Evolutionary conservation across 2,797 vertebrate species (phyloP).

Genomic region (Ficedula albicollis): DNA sequence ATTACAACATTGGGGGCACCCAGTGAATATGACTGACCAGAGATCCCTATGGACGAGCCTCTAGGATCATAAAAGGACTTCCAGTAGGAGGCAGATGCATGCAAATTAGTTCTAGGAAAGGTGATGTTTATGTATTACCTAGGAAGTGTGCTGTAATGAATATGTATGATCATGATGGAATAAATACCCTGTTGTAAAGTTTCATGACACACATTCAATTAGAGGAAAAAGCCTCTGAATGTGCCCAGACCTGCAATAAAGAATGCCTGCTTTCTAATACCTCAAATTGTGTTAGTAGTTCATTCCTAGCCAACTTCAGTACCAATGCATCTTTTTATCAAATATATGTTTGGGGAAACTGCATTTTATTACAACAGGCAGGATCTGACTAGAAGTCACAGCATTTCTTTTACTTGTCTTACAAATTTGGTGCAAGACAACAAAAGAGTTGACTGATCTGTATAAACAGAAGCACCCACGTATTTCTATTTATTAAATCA

Average conservation of each 20-base stretch:
- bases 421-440: not conserved
- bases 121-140: not conserved
- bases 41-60: not conserved
- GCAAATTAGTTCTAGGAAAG: not conserved
- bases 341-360: not conserved
- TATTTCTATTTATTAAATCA: not conserved
- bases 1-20: not conserved
- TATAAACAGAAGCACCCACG: not conserved
- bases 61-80: not conserved
- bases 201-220: not conserved
- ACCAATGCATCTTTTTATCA: not conserved
- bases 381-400: not conserved
- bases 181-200: not conserved
- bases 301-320: not conserved
- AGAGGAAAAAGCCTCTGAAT: not conserved
- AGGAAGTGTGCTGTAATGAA: not conserved
- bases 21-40: rapidly evolving
- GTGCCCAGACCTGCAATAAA: not conserved
- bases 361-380: not conserved
- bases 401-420: not conserved
- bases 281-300: not conserved
- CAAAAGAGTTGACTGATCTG: not conserved
- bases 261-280: not conserved
- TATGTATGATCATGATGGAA: not conserved
- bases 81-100: not conserved